phyloP scores from a whole-genome alignment of 2,888 invertebrate species.

The Eurytoma californica region DNA sequence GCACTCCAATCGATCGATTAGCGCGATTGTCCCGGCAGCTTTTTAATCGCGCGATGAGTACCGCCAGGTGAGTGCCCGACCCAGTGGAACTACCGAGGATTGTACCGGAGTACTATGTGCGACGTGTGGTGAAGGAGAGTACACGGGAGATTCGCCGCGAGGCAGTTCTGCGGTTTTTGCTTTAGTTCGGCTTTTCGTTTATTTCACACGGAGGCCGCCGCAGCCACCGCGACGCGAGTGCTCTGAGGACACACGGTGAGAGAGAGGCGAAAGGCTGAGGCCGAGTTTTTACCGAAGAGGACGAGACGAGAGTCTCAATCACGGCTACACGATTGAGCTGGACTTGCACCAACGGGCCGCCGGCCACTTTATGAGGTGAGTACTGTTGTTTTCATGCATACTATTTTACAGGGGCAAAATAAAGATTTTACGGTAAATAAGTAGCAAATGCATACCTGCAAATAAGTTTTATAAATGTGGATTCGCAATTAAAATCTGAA shows the following conservation, averaged over 20 bases:
- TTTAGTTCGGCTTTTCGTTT: background rate
- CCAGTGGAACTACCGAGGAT: conserved; percentile 31
- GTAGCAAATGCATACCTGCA: too few relatives aligned
- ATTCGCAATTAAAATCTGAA: too few relatives aligned
- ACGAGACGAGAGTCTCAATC: conserved; percentile 69
- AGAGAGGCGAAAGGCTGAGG: conserved; percentile 5
- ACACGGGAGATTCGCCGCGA: background rate
- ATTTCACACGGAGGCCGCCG: background rate
- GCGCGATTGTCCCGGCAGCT: background rate
- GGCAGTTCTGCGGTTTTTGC: background rate
- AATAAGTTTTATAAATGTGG: too few relatives aligned
- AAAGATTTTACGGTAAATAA: too few relatives aligned
- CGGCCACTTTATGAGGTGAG: conserved; percentile 85
- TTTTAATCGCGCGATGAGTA: background rate
- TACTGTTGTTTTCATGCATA: conserved; percentile 32
- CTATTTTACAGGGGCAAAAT: too few relatives aligned
- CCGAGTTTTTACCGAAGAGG: background rate
- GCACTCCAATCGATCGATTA: conserved; percentile 22
- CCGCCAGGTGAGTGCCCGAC: background rate
- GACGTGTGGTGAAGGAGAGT: background rate
- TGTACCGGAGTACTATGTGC: background rate
- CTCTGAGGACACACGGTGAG: background rate
- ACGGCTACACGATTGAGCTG: conserved; percentile 84
- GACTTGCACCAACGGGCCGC: conserved; percentile 85
- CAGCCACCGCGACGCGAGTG: background rate